These are phyloP conservation scores for Formica exsecta DNA, from an alignment of 1,140 invertebrate genomes.

Conservation along the genomic window DNA sequence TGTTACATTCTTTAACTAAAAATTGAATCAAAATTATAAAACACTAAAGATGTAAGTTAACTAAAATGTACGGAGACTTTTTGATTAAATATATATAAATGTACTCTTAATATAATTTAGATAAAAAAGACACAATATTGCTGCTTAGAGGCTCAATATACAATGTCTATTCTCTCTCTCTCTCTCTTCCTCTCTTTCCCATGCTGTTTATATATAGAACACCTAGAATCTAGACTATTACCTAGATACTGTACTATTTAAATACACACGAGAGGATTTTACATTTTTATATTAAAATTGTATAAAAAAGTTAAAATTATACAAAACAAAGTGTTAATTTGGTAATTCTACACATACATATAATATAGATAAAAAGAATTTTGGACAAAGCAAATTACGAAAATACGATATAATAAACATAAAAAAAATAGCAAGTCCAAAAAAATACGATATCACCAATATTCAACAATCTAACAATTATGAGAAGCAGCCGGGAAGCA, in stretches of 20 bases:
- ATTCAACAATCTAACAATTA: not conserved
- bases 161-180: not conserved
- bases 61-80: not conserved
- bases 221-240: not conserved
- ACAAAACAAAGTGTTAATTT: not conserved
- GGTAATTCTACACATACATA: not conserved
- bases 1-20: not conserved
- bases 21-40: not conserved
- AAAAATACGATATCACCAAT: not conserved
- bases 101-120: not conserved
- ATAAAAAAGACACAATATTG: not conserved
- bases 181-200: too few relatives aligned
- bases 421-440: not conserved
- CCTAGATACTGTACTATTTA: not conserved
- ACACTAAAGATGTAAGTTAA: not conserved
- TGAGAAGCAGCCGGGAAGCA: not conserved
- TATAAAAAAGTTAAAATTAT: not conserved
- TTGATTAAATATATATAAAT: not conserved
- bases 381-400: slow-evolving; percentile 12
- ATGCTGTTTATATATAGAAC: not conserved
- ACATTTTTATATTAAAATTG: not conserved
- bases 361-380: not conserved
- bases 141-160: not conserved
- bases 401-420: not conserved
- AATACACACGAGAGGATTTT: not conserved